Percentiles rank a stretch among this genome's conserved stretches.
phyloP scores from a whole-genome alignment of 2,113 vertebrate genomes.

The Albula glossodonta region DNA sequence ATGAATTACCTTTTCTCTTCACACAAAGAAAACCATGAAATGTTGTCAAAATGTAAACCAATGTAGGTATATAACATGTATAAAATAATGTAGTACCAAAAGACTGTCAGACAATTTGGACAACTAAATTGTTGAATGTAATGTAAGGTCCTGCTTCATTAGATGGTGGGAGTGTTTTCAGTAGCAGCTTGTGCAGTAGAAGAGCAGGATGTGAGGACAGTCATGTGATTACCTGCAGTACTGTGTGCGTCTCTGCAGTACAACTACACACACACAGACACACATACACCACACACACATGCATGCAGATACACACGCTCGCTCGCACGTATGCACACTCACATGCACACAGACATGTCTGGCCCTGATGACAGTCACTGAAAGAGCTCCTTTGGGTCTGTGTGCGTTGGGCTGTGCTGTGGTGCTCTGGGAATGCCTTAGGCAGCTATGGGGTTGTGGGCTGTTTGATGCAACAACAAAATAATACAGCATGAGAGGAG shows the following conservation, averaged over 20 bases:
- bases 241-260: no score
- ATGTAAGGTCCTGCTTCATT: neutral
- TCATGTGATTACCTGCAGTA: neutral
- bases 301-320: no score
- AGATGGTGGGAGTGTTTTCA: neutral
- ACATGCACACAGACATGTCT: no score
- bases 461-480: neutral
- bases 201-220: no score
- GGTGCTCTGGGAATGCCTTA: no score
- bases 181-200: neutral
- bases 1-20: slow-evolving; percentile 5
- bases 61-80: neutral
- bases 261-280: no score
- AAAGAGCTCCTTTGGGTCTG: neutral
- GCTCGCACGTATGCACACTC: neutral
- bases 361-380: neutral
- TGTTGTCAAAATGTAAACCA: neutral
- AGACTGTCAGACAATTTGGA: neutral
- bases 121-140: neutral
- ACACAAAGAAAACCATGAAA: neutral
- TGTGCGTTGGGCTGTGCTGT: no score
- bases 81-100: neutral
- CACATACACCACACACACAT: no score
- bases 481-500: neutral
- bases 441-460: no score